Base-by-base conservation (phyloP, 2,888 invertebrate species). In the Bellardia bayeri region DNA sequence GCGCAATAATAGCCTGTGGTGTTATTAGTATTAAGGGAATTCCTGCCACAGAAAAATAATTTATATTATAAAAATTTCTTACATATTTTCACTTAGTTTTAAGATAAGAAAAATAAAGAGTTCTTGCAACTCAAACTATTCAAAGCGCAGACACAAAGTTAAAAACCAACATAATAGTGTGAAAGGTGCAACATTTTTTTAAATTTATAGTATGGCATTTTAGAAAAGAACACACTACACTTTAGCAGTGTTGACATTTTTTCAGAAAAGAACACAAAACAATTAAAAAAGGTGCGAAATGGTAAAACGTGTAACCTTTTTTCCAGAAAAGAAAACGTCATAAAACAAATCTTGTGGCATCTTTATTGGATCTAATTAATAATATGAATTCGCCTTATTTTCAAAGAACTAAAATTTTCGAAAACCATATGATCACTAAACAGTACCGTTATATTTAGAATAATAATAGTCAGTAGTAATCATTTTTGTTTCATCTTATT, bases 1-100 rank as follows among this genome's bases (percentile, higher is more conserved):
- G 94, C 2, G 88, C 90, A 0, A 82, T 91, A 11, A 91, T 94
- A 74, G 94, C 94, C 66, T 94, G 94, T 86, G 94, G 94, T 7
- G 88, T 93, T 37, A 93, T 94, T 2, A 93, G 92, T 85, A 90
- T 94, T 54, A 93, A 91, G 89, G 92, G 91, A 88, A 91, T 89
- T 16, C 74, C 86, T n/a, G 61, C 49, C 14, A 33, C 81, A 54
- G 45, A 85, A 2, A 75, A 74, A 68, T 81, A 86, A 71, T 37
- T 6, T 6, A 37, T 37, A 37, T 37, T 42, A 16, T 54, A 30
- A 42, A 13, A 0, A 11, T 37, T 56, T 30, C 30, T 6, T 68
- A 30, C 3, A 69, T 45, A 71, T 64, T 37, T 69, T 30, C 16
- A 40, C n/a, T 23, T 63, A 49, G 40, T 80, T 71, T 79, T 54